Base-by-base conservation (phyloP, 2,113 vertebrate species). In the Ivindomyrus marchei region DNA sequence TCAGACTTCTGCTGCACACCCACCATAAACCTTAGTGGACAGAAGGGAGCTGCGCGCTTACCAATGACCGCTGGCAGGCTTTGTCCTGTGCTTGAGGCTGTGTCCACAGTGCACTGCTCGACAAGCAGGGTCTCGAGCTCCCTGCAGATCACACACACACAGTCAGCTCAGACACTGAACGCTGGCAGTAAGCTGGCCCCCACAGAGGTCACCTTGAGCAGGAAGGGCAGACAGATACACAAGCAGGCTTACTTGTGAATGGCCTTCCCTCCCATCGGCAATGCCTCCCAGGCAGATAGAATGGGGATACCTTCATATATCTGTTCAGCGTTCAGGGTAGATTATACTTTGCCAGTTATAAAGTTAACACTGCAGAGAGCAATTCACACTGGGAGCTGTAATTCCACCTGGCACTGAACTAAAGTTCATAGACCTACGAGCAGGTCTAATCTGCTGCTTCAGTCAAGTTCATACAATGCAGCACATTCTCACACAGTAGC, bases 281-380 rank as follows among this genome's bases (percentile, higher is more conserved):
- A 95, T 5, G 98, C 97, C 70, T 97, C 98, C 98, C 98, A 99
- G 3, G 98, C 97, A 85, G 96, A 97, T 49, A 99, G 94, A 88
- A 99, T 96, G 0, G 97, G 97, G 90, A 98, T 98, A 90, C 98
- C 98, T 93, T 99, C 98, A 90, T 98, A 99, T 85, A 99, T 96
- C 98, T 99, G 92, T 0, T 47, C 15, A 88, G 19, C 84, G 93
- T 95, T 95, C 95, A 95, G 95, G 92, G 86, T 45, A 90, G 80
- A 58, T 19, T 7, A 50, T 10, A 42, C 21, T 70, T 84, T 46
- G 10, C 6, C 42, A 84, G n/a, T 5, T 50, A 36, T 49, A 87
- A 31, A 50, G 27, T 13, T 17, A 56, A 46, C 24, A 85, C 19
- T 27, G 42, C 45, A 1, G 45, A 85, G 36, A 42, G 74, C 62